Percentiles rank a stretch among this genome's conserved stretches.
phyloP scores from a whole-genome alignment of 2,113 vertebrate genomes.

The Sisor rabdophorus region DNA sequence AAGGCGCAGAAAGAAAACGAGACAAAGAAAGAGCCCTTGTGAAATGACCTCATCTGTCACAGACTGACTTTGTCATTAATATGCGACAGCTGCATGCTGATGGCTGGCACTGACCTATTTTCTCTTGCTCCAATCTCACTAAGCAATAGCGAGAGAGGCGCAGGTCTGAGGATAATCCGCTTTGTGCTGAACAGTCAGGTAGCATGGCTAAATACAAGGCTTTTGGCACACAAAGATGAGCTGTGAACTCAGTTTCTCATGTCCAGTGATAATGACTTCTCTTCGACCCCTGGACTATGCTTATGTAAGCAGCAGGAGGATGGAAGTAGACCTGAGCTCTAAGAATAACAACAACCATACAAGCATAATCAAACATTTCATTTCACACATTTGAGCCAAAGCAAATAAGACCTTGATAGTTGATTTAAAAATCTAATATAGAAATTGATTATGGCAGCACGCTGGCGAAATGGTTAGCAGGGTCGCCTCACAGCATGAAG shows the following conservation, averaged over 20 bases:
- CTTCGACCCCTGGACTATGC: conserved; percentile 41
- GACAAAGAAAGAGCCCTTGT: conserved; percentile 39
- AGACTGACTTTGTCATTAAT: conserved; percentile 45
- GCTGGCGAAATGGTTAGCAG: too few species aligned
- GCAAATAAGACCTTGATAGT: not conserved
- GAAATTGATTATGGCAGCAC: not conserved
- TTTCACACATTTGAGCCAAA: conserved; percentile 1
- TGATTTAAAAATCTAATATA: not conserved
- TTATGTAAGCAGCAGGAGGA: conserved; percentile 44
- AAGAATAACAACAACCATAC: conserved; percentile 28
- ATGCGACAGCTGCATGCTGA: conserved; percentile 47
- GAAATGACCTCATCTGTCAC: conserved; percentile 48
- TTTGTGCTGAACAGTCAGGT: conserved; percentile 44
- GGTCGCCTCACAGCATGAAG: too few species aligned
- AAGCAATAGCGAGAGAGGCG: conserved; percentile 26
- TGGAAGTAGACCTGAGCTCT: conserved; percentile 23
- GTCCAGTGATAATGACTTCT: conserved; percentile 42
- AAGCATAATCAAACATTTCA: conserved; percentile 10
- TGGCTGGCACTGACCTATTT: conserved; percentile 54
- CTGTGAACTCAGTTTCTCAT: conserved; percentile 37
- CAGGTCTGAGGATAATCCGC: conserved; percentile 48
- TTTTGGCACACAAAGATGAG: conserved; percentile 22
- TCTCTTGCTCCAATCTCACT: conserved; percentile 39
- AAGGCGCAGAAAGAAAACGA: conserved; percentile 13
- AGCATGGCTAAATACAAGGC: conserved; percentile 34